Evolutionary conservation across 2,113 vertebrate genomes (phyloP), one percentile per base, ranked within the genome.

Genomic region (Geothlypis trichas): DNA sequence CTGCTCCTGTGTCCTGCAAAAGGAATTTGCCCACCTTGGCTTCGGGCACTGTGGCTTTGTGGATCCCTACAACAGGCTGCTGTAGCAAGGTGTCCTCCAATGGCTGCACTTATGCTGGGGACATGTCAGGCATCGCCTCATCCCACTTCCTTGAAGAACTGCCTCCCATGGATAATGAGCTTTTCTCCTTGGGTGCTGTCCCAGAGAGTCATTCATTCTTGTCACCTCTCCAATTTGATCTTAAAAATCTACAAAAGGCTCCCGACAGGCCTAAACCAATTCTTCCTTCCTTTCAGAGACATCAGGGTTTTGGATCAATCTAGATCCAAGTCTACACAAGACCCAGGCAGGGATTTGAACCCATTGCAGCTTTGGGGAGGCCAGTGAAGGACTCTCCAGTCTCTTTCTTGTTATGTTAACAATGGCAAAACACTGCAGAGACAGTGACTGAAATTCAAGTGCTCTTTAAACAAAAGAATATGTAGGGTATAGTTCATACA

Each of bases 401-500:
- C 89, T 91, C 91, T 82, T 57, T 89, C 91, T 84, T 44, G 66
- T 92, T 95, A 86, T 76, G 41, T 86, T 95, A 90, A 89, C 94
- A 92, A 95, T 87, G 81, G 94, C 57, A 82, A 93, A 94, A 91
- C 62, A 68, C 93, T 7, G 1, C 93, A 83, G 91, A 94, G 93
- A 89, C 46, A 0, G 91, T 51, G 3, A 81, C 84, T 93, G 91
- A 95, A 95, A 96, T 58, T 93, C 81, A 93, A 96, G 91, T 2
- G 2, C 87, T 96, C 82, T 94, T 95, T 91, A 95, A 93, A 92
- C 94, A 95, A 90, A 85, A 42, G 93, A 78, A 37, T 74, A 95
- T 95, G 84, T 95, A 81, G 94, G 84, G 62, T 89, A 95, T 76
- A 94, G 93, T 94, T 96, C 91, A 93, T 66, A 79, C 84, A 78